phyloP scores from a whole-genome alignment of 2,888 invertebrate species.

The Dasysyrphus albostriatus region DNA sequence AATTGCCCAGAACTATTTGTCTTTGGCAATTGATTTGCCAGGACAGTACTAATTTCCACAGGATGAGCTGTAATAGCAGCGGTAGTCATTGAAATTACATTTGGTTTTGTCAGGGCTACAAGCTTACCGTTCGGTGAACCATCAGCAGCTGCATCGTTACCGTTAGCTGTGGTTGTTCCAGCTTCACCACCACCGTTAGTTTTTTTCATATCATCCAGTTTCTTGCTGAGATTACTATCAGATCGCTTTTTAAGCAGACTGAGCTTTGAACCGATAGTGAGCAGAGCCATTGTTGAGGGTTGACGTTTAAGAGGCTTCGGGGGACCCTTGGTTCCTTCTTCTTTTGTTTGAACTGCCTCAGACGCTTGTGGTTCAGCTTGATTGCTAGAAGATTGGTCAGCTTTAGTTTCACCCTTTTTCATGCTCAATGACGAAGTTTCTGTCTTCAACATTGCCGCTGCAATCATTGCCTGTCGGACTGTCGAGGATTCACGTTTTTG shows the following conservation, averaged over 20 bases:
- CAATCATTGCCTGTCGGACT: slow-evolving; percentile 57
- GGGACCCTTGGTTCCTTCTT: slow-evolving; percentile 56
- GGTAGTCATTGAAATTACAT: slow-evolving; percentile 86
- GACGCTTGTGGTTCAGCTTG: slow-evolving; percentile 17
- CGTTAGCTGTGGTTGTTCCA: slow-evolving; percentile 7
- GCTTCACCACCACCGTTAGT: slow-evolving; percentile 63
- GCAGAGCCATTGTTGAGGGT: slow-evolving; percentile 79
- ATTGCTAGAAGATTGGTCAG: slow-evolving; percentile 12
- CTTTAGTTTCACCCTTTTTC: slow-evolving; percentile 53
- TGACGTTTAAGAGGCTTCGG: slow-evolving; percentile 78
- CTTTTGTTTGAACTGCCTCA: slow-evolving; percentile 24
- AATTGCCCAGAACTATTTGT: slow-evolving; percentile 70
- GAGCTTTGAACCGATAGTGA: slow-evolving; percentile 81
- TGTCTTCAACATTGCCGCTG: slow-evolving; percentile 57
- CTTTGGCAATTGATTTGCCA: slow-evolving; percentile 84
- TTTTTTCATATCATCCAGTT: slow-evolving; percentile 77
- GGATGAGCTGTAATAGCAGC: slow-evolving; percentile 86
- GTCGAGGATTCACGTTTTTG: slow-evolving; percentile 76
- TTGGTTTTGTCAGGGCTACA: slow-evolving; percentile 77
- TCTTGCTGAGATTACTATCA: slow-evolving; percentile 81
- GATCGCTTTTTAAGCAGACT: slow-evolving; percentile 80
- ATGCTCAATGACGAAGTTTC: slow-evolving; percentile 65
- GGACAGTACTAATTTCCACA: slow-evolving; percentile 85
- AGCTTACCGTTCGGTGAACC: slow-evolving; percentile 74
- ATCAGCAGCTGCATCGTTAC: slow-evolving; percentile 39